Base-by-base conservation (phyloP, 2,113 vertebrate genomes). In the Hyperopisus bebe region DNA sequence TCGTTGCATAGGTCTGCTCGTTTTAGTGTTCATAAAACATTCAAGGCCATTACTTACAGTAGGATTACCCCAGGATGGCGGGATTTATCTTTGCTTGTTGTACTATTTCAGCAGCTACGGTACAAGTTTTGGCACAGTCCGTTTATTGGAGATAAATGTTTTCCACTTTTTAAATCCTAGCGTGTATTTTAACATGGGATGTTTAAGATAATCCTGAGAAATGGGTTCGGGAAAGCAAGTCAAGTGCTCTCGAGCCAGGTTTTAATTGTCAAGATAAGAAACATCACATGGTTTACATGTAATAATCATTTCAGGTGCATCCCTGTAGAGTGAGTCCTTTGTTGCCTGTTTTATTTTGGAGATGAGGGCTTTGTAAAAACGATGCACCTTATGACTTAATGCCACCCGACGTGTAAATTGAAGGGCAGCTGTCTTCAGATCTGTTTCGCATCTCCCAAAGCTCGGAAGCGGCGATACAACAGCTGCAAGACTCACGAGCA, bases 1-100 rank as follows among this genome's bases (percentile, higher is more conserved):
- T 13, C 0, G n/a, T 27, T 83, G n/a, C 27, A 82, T 51, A 31
- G 19, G 47, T 17, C 48, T 58, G 6, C 11, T 55, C 24, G 13
- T 42, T 89, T 82, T 46, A 35, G 24, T 35, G 35, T 42, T 55
- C 74, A 27, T 55, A 85, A 84, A 62, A 42, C 50, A 84, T 83
- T 89, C 35, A 83, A 82, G 39, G 50, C 77, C 39, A 55, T 83
- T 89, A 89, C 77, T 84, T 84, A 35, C 24, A 15, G 50, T 46
- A 42, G 44, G 58, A 74, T 74, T 47, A 88, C 21, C 27, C 5
- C 15, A 21, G 77, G 35, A 66, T 62, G 48, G 6, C 0, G 27
- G 46, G 55, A 13, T 84, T n/a, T 80, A 62, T 55, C 21, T 62
- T 6, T 66, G 39, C 86, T 62, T 88, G 7, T 27, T 89, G 17